A percentile compares a stretch with the other conserved stretches of the same genome.
phyloP scores from a whole-genome alignment of 2,113 vertebrate species.

The Apus apus region DNA sequence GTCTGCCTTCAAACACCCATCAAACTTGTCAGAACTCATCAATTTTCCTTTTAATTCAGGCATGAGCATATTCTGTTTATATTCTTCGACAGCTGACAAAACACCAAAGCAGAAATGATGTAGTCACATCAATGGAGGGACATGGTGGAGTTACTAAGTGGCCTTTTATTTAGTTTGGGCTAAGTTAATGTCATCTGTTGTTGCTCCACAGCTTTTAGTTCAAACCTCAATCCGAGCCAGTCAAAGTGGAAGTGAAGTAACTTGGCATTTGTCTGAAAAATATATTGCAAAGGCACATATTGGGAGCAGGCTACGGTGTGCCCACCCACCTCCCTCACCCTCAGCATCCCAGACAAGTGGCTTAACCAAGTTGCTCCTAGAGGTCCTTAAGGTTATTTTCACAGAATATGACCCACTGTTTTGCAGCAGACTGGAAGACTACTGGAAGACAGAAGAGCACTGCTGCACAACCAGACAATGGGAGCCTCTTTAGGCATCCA shows the following conservation, averaged over 20 bases:
- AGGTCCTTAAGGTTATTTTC: not conserved
- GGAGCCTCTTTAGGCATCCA: not conserved
- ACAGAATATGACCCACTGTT: not conserved
- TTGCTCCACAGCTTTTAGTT: not conserved
- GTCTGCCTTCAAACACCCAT: not conserved
- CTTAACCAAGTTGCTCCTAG: not conserved
- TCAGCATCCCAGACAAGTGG: not conserved
- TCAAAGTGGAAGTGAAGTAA: not conserved
- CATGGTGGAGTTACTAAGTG: not conserved
- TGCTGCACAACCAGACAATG: not conserved
- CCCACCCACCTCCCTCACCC: not conserved
- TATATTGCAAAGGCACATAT: accelerated
- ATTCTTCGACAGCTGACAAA: not conserved
- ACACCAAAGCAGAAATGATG: not conserved
- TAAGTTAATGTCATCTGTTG: not conserved
- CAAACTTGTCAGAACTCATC: not conserved
- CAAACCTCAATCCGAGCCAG: not conserved
- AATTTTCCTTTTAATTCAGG: not conserved
- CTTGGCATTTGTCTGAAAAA: not conserved
- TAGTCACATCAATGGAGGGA: not conserved
- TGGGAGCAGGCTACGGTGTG: not conserved
- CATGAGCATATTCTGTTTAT: not conserved
- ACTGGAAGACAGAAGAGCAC: not conserved
- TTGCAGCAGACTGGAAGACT: not conserved
- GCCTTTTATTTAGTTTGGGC: not conserved